Conservation (phyloP, 2,113 vertebrate species). For the Theristicus caerulescens region DNA sequence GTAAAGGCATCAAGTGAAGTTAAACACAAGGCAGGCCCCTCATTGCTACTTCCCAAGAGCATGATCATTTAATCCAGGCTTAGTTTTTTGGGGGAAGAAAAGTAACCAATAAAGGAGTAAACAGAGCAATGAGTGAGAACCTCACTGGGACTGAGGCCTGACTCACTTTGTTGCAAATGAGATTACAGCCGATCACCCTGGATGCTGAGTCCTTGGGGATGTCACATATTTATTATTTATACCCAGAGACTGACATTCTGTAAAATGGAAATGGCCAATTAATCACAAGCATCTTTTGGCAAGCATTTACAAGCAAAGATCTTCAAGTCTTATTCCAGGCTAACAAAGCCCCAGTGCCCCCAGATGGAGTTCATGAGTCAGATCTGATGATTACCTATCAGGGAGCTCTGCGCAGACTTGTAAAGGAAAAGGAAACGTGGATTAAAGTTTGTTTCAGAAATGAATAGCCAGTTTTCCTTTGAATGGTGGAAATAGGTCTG, state of each 20-base stretch:
- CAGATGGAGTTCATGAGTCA: background rate
- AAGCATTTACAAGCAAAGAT: background rate
- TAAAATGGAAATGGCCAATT: slow-evolving; percentile 5
- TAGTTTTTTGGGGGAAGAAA: background rate
- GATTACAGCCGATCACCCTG: background rate
- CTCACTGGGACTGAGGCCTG: background rate
- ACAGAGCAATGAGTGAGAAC: background rate
- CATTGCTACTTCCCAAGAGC: background rate
- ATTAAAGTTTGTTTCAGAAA: background rate
- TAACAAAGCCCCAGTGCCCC: background rate
- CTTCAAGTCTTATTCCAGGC: background rate
- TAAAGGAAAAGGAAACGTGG: background rate
- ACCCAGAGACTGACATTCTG: background rate
- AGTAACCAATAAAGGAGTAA: background rate
- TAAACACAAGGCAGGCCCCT: background rate
- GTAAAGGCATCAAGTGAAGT: background rate
- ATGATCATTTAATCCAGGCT: background rate
- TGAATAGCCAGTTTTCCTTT: background rate
- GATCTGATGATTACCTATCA: background rate
- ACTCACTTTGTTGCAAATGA: background rate
- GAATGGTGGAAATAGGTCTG: background rate
- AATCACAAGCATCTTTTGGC: background rate
- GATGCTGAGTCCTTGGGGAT: background rate
- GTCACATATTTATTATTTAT: background rate
- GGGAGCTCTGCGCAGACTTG: background rate